phyloP scores from a whole-genome alignment of 2,888 invertebrate species.

The Noctua janthe region DNA sequence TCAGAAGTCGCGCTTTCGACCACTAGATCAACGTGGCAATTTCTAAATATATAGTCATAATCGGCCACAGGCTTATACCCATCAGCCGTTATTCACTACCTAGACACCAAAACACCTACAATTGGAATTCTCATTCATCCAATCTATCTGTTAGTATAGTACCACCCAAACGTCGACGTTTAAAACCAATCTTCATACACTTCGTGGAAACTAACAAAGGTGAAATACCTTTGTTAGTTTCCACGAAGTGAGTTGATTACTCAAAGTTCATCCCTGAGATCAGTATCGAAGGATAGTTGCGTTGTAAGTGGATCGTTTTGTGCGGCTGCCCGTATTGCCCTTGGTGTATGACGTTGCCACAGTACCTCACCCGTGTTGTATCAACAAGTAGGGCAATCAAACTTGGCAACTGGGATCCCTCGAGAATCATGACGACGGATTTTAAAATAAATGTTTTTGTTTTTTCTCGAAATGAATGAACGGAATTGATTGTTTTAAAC shows the following conservation, averaged over 20 bases:
- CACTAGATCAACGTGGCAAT: not conserved
- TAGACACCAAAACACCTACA: not conserved
- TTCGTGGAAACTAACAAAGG: constrained; percentile 17
- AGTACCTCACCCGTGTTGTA: constrained; percentile 45
- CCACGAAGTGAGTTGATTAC: constrained; percentile 7
- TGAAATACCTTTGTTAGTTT: not conserved
- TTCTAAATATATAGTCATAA: not conserved
- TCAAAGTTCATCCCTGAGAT: constrained; percentile 21
- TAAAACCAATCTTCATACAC: constrained; percentile 18
- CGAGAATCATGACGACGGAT: constrained; percentile 28
- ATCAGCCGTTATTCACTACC: not conserved
- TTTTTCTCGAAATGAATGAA: not conserved
- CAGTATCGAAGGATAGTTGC: constrained; percentile 45
- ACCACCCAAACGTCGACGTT: not conserved
- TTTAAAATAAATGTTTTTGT: constrained; percentile 36
- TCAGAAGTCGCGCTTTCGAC: no score
- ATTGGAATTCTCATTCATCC: not conserved
- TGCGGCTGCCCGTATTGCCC: constrained; percentile 61
- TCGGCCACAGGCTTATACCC: not conserved
- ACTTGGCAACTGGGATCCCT: constrained; percentile 40
- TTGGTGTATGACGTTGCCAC: constrained; percentile 58
- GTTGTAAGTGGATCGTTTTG: constrained; percentile 56
- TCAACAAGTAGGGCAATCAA: constrained; percentile 52
- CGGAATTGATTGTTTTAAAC: not conserved
- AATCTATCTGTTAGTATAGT: not conserved